phyloP scores from a whole-genome alignment of 2,113 vertebrate genomes.

The Ceratotherium simum region DNA sequence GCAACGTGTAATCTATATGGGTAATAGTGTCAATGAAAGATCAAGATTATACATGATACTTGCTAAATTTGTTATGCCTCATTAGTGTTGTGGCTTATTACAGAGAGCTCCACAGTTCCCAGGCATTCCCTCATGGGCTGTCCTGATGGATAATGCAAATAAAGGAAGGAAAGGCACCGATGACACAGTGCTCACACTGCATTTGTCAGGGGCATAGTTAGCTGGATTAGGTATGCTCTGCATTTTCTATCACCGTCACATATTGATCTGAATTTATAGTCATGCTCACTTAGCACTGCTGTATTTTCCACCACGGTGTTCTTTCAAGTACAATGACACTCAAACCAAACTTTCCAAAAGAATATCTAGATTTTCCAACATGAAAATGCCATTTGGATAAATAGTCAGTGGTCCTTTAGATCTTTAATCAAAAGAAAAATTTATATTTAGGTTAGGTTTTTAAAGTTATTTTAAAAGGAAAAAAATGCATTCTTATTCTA shows the following conservation, averaged over 20 bases:
- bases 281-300: not conserved
- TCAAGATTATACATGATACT: slow-evolving; percentile 89
- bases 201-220: slow-evolving; percentile 84
- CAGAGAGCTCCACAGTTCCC: slow-evolving; percentile 77
- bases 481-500: not conserved
- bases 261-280: slow-evolving; percentile 81
- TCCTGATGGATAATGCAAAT: slow-evolving; percentile 87
- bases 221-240: slow-evolving; percentile 78
- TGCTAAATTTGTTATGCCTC: slow-evolving; percentile 89
- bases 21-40: slow-evolving; percentile 89
- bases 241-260: slow-evolving; percentile 60
- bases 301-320: slow-evolving; percentile 21
- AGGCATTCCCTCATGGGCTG: slow-evolving; percentile 85
- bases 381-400: not conserved
- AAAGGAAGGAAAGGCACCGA: slow-evolving; percentile 80
- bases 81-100: slow-evolving; percentile 87
- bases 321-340: not conserved
- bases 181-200: slow-evolving; percentile 75
- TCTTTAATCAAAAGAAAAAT: not conserved
- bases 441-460: not conserved
- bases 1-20: slow-evolving; percentile 83
- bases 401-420: not conserved
- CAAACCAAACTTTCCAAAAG: not conserved
- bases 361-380: not conserved
- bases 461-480: not conserved